These are phyloP conservation scores for Malacosoma neustria DNA, from an alignment of 2,888 invertebrate genomes.

Conservation along the genomic window DNA sequence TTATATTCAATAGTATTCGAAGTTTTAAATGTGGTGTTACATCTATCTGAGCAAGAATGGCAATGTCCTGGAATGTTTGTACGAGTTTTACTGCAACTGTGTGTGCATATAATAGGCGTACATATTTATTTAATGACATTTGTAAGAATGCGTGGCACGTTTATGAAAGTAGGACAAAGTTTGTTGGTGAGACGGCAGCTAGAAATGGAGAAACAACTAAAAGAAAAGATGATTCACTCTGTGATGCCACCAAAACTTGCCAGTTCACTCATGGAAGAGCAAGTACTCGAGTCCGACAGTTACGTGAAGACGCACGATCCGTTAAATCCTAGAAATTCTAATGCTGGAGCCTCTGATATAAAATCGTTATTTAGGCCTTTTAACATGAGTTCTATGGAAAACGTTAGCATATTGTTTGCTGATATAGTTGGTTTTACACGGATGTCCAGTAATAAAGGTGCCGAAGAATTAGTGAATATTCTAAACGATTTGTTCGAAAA, in stretches of 20 bases:
- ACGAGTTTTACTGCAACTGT: conserved; percentile 87
- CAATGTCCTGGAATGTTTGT: conserved; percentile 77
- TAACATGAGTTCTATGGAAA: conserved; percentile 97
- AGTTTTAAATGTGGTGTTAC: conserved; percentile 76
- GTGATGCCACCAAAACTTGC: conserved; percentile 98
- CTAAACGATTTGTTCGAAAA: conserved; percentile 97
- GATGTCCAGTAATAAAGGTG: conserved; percentile 97
- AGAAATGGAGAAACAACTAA: conserved; percentile 94
- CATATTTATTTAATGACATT: conserved; percentile 95
- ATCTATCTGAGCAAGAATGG: conserved; percentile 64
- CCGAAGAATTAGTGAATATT: conserved; percentile 95
- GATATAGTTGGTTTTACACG: conserved; percentile 98
- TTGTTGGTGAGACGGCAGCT: conserved; percentile 90
- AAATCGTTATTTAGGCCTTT: conserved; percentile 93
- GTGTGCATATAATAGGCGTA: conserved; percentile 93
- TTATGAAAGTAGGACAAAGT: conserved; percentile 97
- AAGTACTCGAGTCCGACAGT: conserved; percentile 75
- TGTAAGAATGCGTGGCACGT: conserved; percentile 95
- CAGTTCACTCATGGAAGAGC: conserved; percentile 86
- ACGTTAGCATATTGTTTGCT: conserved; percentile 97
- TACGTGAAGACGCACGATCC: conserved; percentile 64
- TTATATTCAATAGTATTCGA: conserved; percentile 92
- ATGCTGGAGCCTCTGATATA: conserved; percentile 78
- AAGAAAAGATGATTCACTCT: conserved; percentile 97
- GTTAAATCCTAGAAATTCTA: conserved; percentile 61